Base-by-base conservation (phyloP, 2,888 invertebrate species). In the Deroplatys truncata region DNA sequence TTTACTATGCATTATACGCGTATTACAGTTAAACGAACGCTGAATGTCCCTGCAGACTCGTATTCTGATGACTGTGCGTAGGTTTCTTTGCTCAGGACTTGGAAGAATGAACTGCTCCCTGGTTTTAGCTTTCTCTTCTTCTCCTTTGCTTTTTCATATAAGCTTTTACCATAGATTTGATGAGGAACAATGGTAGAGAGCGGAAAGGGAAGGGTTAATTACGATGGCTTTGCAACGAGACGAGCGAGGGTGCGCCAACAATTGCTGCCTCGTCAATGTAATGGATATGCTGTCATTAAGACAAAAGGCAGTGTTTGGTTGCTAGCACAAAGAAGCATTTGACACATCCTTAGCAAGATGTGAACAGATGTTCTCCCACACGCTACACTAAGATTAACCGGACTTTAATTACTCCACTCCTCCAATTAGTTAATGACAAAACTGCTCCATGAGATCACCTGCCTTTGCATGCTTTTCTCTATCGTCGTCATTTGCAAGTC, bases 201-300 rank as follows among this genome's bases (percentile, higher is more conserved):
- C 49, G 35, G 85, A 49, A 84, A 28, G 85, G 20, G 35, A 56
- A 28, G 85, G 84, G 49, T 85, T 85, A 85, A 85, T 85, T 85
- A 85, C 49, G 49, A 85, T 28, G 85, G 85, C 28, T 84, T 29
- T 28, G n/a, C 28, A 28, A 28, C 43, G 49, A 85, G n/a, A 8
- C 28, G 49, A 28, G 43, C 8, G 16, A 85, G 28, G 43, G n/a
- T 28, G 35, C 35, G 8, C 85, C 35, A 49, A 85, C 35, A 85
- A 85, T 49, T 85, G 85, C 49, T 49, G 49, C 49, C 49, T 49
- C 85, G 85, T 85, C 49, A 84, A 85, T 85, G 85, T 85, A 49
- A 85, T 85, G 85, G 85, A 49, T 85, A 85, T n/a, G 49, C 49
- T 85, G 85, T 49, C 85, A 85, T 85, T 85, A 85, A 85, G 49